Evolutionary conservation across 2,888 invertebrate genomes (phyloP), one percentile per base, ranked within the genome.

Genomic region (Hirtodrosophila histrioides): DNA sequence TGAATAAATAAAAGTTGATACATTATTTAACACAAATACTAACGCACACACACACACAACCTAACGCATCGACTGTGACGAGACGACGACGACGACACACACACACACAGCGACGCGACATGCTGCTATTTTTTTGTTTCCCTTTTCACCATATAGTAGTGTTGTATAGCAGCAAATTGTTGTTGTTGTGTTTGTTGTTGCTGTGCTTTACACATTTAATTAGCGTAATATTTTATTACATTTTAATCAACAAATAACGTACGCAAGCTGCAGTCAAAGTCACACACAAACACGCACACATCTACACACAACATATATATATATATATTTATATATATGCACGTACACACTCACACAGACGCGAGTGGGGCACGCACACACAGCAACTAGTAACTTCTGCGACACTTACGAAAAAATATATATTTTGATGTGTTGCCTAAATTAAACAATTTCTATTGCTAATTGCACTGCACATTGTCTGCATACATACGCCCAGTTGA

Each of bases 341-440:
- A 49, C 57, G 37, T 45, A 41, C 11, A 37, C 31, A 56, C 35
- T 48, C 45, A 75, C 53, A 56, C 60, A 71, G 46, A 64, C 43
- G 71, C 66, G 72, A 66, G 61, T 71, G 72, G 63, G 63, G 75
- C 79, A 70, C 79, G 69, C 86, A 78, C 78, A 82, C 78, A 87
- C 83, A 83, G 83, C 83, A 87, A 83, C 83, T 83, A 85, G 83
- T 83, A 83, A 85, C 75, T 87, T 87, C 86, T 80, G 86, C 86
- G 77, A 78, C 81, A 77, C 85, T 81, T 81, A 86, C 65, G 85
- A 81, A 84, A 78, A 80, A 68, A 63, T 70, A 67, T 78, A 61
- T 78, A 37, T 62, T 57, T 65, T 54, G 10, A 44, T 44, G 51
- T 56, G 60, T 44, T 54, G 53, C 27, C 27, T 64, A 58, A 48